Percentiles rank a stretch among this genome's conserved stretches.
Evolutionary conservation across 2,888 invertebrate genomes (phyloP).

Genomic region (Drosophila mayaguana): DNA sequence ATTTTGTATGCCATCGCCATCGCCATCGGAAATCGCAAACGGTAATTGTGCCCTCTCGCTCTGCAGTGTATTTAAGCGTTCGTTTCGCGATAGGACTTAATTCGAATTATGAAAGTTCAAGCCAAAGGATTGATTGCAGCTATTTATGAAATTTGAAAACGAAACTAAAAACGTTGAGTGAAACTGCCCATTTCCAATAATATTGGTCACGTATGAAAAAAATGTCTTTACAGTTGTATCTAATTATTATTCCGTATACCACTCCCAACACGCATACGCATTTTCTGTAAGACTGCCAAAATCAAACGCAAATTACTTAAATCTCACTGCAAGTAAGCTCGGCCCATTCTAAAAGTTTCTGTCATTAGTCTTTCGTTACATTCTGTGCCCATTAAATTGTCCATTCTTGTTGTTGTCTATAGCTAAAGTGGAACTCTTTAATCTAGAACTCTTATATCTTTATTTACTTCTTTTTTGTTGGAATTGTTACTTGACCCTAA

Average conservation of each 20-base stretch:
- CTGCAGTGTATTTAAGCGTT: constrained; percentile 7
- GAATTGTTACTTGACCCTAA: constrained; percentile 36
- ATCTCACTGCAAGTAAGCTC: not conserved
- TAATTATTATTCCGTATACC: constrained; percentile 42
- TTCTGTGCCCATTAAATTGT: not conserved
- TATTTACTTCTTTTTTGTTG: constrained; percentile 33
- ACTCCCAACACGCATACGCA: constrained; percentile 10
- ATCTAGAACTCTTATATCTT: constrained; percentile 16
- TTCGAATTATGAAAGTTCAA: constrained; percentile 1
- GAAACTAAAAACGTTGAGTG: constrained; percentile 4
- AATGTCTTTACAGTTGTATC: constrained; percentile 29
- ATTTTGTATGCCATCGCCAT: constrained; percentile 64
- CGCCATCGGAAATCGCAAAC: constrained; percentile 70
- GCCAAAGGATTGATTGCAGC: constrained; percentile 21
- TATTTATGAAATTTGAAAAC: constrained; percentile 5
- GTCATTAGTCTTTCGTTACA: constrained; percentile 68
- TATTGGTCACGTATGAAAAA: constrained; percentile 18
- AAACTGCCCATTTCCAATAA: constrained; percentile 6
- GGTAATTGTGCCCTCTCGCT: constrained; percentile 62
- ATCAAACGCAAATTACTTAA: constrained; percentile 16
- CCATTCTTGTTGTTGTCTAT: constrained; percentile 13
- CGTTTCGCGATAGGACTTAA: constrained; percentile 22
- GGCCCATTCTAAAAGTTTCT: constrained; percentile 53
- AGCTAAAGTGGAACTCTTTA: constrained; percentile 10
- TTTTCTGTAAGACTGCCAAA: constrained; percentile 12